A percentile compares a stretch with the other conserved stretches of the same genome.
Evolutionary conservation across 2,113 vertebrate genomes (phyloP).

Genomic region (Circaetus gallicus): DNA sequence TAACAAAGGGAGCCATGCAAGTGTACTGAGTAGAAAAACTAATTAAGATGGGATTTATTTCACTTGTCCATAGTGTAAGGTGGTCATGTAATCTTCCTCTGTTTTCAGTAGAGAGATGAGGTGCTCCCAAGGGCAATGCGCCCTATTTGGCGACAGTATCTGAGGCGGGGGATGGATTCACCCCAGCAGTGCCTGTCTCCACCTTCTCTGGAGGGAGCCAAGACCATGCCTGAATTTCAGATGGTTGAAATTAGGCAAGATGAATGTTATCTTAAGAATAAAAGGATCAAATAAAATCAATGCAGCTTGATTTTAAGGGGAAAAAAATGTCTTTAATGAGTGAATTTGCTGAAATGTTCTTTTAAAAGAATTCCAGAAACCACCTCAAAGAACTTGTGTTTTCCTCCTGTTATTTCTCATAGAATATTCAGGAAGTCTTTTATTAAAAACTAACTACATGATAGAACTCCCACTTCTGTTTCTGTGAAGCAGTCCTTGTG

Average conservation of each 20-base stretch:
- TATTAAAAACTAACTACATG: neutral
- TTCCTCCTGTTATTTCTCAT: neutral
- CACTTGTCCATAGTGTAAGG: neutral
- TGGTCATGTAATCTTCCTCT: neutral
- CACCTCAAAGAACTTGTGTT: neutral
- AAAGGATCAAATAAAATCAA: neutral
- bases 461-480: neutral
- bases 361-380: neutral
- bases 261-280: neutral
- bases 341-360: neutral
- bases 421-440: neutral
- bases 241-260: neutral
- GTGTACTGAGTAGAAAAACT: neutral
- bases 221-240: neutral
- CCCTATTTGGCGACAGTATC: neutral
- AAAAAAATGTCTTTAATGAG: neutral
- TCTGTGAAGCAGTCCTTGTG: neutral
- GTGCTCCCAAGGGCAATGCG: neutral
- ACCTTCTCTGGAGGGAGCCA: neutral
- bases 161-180: neutral
- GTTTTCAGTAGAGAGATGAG: neutral
- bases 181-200: neutral
- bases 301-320: neutral
- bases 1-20: neutral
- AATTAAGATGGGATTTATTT: conserved; percentile 16